Base-by-base conservation (phyloP, 2,797 vertebrate genomes). In the Leptodactylus fallax region DNA sequence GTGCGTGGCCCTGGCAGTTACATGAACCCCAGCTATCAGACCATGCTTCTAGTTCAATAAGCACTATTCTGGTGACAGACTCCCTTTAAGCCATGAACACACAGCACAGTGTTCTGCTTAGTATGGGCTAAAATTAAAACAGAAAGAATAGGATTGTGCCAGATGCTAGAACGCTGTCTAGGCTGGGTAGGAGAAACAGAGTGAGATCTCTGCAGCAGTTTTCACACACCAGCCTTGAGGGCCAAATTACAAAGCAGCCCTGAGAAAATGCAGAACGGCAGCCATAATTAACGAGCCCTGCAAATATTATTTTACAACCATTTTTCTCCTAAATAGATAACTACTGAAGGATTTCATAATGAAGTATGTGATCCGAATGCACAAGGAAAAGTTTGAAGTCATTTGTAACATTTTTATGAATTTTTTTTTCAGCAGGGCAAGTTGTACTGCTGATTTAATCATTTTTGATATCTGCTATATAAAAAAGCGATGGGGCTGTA, bases 311-410 rank as follows among this genome's bases (percentile, higher is more conserved):
- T 89, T 89, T 87, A 89, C 88, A 89, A 83, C 85, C 80, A 87
- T 89, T 89, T 89, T 89, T 86, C 88, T 89, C 85, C 88, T 87
- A 86, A 89, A 89, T 87, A 89, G 85, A 89, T 89, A 89, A 89
- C 88, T 89, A 89, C 88, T 86, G 85, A 87, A 89, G 85, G 85
- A 89, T 89, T 89, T 86, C 88, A 89, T 89, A 89, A 89, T 89
- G 85, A 89, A 86, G 71, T 89, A 83, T 89, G 88, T 89, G 88
- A 87, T 87, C 79, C 45, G 85, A 79, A 89, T 89, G 85, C 80
- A 83, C 55, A 69, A 87, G 25, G 60, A 74, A 79, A 83, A 55
- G 19, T 45, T 47, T 63, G n/a, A 84, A 88, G 36, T 71, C n/a
- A 83, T 83, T 82, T 72, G 49, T 72, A 63, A 76, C 47, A 69